Evolutionary conservation across 2,113 vertebrate species (phyloP).

Genomic region (Centrocercus urophasianus): DNA sequence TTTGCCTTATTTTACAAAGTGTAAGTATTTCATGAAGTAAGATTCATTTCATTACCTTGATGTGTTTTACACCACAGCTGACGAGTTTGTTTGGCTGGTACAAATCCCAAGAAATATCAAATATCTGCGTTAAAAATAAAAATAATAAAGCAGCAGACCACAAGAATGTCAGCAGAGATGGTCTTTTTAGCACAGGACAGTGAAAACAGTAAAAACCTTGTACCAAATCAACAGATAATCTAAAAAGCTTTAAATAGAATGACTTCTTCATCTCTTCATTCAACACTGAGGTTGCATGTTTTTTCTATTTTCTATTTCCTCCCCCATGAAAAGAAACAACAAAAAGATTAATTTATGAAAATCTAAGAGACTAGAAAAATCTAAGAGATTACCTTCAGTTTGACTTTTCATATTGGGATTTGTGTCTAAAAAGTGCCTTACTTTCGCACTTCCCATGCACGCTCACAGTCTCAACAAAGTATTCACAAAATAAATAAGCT

Average conservation of each 20-base stretch:
- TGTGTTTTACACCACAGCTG: constrained; percentile 96
- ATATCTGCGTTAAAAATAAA: constrained; percentile 83
- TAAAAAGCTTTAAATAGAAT: background rate
- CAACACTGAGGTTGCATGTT: background rate
- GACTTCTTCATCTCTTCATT: background rate
- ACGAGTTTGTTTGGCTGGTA: constrained; percentile 95
- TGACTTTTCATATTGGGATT: background rate
- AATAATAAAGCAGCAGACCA: background rate
- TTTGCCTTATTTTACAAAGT: background rate
- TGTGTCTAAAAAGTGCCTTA: background rate
- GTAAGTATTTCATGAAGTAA: background rate
- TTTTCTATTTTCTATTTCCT: background rate
- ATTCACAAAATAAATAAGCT: background rate
- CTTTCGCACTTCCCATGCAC: background rate
- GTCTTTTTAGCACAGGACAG: background rate
- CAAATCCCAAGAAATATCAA: constrained; percentile 97
- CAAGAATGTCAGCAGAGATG: constrained; percentile 29
- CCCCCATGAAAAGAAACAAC: background rate
- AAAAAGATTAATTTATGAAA: background rate
- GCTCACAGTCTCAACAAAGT: background rate
- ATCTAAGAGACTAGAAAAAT: background rate
- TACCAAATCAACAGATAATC: background rate
- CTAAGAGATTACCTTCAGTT: background rate
- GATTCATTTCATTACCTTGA: constrained; percentile 85
- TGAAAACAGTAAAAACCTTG: background rate